phyloP scores from a whole-genome alignment of 2,113 vertebrate species.

The Vulpes vulpes region DNA sequence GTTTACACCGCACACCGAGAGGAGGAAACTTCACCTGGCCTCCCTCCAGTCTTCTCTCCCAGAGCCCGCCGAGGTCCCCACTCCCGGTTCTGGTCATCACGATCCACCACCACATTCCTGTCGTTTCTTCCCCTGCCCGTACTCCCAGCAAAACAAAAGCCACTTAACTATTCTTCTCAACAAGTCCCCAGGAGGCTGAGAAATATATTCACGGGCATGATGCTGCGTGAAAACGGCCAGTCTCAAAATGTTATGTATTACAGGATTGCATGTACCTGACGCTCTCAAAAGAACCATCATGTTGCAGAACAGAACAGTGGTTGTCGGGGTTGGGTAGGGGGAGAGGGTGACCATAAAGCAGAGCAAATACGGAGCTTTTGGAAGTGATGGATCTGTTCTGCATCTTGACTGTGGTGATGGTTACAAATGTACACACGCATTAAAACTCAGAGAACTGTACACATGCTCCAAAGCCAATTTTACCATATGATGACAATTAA shows the following conservation, averaged over 20 bases:
- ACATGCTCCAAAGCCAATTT: background rate
- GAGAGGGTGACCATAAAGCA: background rate
- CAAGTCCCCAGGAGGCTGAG: background rate
- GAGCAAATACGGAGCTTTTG: background rate
- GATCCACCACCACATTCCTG: background rate
- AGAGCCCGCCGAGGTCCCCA: background rate
- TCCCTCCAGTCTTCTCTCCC: background rate
- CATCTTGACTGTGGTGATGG: background rate
- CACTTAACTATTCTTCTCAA: background rate
- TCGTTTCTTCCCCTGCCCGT: background rate
- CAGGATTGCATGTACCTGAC: background rate
- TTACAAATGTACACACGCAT: background rate
- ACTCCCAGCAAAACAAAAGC: constrained; percentile 20
- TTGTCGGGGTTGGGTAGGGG: background rate
- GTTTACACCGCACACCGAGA: background rate
- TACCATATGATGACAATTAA: background rate
- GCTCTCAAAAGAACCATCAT: background rate
- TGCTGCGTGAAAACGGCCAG: background rate
- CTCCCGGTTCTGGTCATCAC: background rate
- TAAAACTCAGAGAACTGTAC: background rate
- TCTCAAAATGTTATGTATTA: background rate
- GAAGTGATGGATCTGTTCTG: background rate
- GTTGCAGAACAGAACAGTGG: background rate
- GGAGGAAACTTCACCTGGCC: background rate
- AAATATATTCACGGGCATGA: background rate